Base-by-base conservation (phyloP, 2,113 vertebrate genomes). In the Pterocles orientalis region DNA sequence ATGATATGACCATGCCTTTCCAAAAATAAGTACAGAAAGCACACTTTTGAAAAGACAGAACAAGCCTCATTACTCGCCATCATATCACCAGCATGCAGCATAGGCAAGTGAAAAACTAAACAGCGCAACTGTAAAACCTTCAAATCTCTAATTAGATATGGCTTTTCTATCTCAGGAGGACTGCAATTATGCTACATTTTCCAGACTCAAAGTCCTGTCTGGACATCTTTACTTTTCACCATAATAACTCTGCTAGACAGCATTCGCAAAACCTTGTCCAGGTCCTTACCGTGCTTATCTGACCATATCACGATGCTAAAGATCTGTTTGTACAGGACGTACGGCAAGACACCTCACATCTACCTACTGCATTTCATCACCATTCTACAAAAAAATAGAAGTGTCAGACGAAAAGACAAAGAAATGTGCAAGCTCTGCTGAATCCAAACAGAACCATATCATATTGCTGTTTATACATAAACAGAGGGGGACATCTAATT, bases 191-290 rank as follows among this genome's bases (percentile, higher is more conserved):
- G 43, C 39, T 78, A 81, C 31, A 61, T 79, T 96, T 96, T 96
- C 91, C 94, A 97, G 57, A 92, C 66, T 76, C 73, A 80, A 80
- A 75, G 68, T 53, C 54, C 93, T 23, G 73, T 60, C 86, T 92
- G 65, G 94, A 94, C 92, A 94, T 61, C 54, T 66, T 95, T 75
- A 90, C 57, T 91, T 90, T 95, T 92, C 83, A 88, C 69, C 29
- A 7, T 45, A 85, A 51, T 3, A 93, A n/a, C 34, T 76, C 71
- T 58, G 31, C 56, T 29, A 86, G 58, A 45, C 12, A 53, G 36
- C 43, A 76, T 21, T 77, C 73, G 33, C 17, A 64, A 68, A 92
- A 72, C 48, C 78, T 61, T 72, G 72, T 70, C 34, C 77, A 90
- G 56, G 18, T 88, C 34, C 75, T 65, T 18, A 47, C n/a, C 72